Base-by-base conservation (phyloP, 2,797 vertebrate genomes). In the Sylvia borin region DNA sequence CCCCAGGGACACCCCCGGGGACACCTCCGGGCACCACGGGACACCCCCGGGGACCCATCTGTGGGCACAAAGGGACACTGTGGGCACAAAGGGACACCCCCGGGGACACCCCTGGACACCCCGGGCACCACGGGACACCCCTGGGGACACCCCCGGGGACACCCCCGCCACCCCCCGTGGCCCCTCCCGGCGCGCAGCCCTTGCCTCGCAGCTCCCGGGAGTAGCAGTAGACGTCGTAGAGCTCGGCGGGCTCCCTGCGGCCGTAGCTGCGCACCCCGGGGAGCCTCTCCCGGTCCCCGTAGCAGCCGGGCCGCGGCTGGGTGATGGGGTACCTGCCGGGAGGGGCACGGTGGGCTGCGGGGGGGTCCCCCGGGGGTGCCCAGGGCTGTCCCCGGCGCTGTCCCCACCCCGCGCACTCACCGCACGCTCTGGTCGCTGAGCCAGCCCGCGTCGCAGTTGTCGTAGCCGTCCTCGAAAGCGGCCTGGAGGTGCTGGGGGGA, bases 361-460 rank as follows among this genome's bases (percentile, higher is more conserved):
- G 51, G 17, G 51, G 8, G 32, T 20, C 9, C 31, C 53, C 51
- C 51, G 11, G 18, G 51, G 18, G 48, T n/a, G n/a, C n/a, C n/a
- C n/a, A n/a, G n/a, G n/a, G n/a, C n/a, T n/a, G 48, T 27, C 14
- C 22, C 47, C 38, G 38, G 38, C 9, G 38, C 38, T 9, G 9
- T 12, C 38, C 50, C 53, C 53, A 5, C 97, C 4, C 1, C 96
- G 0, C 27, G 6, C 40, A 1, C 98, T 98, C 95, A 99, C 99
- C 99, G 97, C 61, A 99, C 99, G 2, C 98, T 99, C 97, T 97
- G 98, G 97, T 99, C 99, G 0, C 99, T 98, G 40, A 99, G 98
- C 99, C 99, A 99, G 84, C 99, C 99, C 0, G 99, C 99, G 2
- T 99, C 99, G 6, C 99, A 99, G 97, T 99, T 99, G 97, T 99